These are phyloP conservation scores for Novumbra hubbsi DNA, from an alignment of 2,797 vertebrate species.

Conservation along the genomic window DNA sequence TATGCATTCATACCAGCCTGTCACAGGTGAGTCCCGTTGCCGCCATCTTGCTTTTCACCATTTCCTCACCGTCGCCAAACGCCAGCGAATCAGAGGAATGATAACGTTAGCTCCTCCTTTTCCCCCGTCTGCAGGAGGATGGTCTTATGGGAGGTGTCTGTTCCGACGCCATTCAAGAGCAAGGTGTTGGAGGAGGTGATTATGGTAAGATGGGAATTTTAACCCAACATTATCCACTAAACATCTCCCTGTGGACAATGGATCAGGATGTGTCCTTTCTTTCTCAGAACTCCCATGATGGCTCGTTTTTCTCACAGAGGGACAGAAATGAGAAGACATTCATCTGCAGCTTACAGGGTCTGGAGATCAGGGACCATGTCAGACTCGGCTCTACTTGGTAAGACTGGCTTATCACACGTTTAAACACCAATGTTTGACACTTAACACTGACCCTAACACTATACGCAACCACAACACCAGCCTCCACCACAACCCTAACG, in stretches of 20 bases:
- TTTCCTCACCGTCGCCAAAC: not conserved
- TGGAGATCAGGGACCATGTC: slow-evolving; percentile 32
- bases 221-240: not conserved
- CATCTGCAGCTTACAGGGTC: slow-evolving; percentile 50
- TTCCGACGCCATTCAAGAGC: slow-evolving; percentile 76
- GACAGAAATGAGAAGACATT: slow-evolving; percentile 48
- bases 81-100: too few species aligned
- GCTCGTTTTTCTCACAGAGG: slow-evolving; percentile 11
- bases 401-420: not conserved
- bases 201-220: slow-evolving; percentile 53
- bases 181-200: slow-evolving; percentile 65
- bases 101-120: too few species aligned
- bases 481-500: too few species aligned
- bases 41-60: not conserved
- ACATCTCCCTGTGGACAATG: not conserved
- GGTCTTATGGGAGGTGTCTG: slow-evolving; percentile 64
- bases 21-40: not conserved
- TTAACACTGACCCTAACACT: not conserved
- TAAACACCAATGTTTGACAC: not conserved
- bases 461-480: not conserved
- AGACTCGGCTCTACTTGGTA: slow-evolving; percentile 34
- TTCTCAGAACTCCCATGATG: slow-evolving; percentile 23
- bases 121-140: slow-evolving; percentile 48
- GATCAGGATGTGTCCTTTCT: not conserved
- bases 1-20: too few species aligned